phyloP scores from a whole-genome alignment of 2,888 invertebrate genomes.

The Dryococelus australis region DNA sequence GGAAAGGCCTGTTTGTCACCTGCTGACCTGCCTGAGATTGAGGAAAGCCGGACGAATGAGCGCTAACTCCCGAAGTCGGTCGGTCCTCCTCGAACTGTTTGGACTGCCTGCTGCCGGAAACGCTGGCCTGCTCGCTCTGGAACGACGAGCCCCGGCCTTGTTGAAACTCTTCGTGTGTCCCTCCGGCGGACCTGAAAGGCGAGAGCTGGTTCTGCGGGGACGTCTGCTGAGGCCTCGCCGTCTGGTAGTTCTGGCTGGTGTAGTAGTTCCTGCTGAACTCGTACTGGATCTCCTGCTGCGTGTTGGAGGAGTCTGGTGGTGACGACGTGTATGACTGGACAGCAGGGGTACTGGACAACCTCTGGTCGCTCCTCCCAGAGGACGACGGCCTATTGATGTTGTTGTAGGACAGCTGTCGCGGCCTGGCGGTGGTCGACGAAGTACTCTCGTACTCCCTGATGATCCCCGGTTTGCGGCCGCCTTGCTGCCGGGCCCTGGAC shows the following conservation, averaged over 20 bases:
- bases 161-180: neutral
- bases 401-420: slow-evolving; percentile 17
- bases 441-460: slow-evolving; percentile 33
- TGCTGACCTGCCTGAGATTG: neutral
- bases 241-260: neutral
- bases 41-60: neutral
- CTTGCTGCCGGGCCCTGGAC: slow-evolving; percentile 37
- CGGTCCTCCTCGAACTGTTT: neutral
- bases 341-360: neutral
- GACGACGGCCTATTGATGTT: neutral
- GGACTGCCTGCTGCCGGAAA: neutral
- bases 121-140: neutral
- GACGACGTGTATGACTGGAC: neutral
- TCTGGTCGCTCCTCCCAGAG: neutral
- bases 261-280: slow-evolving; percentile 4
- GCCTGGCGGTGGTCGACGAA: neutral
- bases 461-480: slow-evolving; percentile 29
- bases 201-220: neutral
- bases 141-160: neutral
- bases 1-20: too few relatives aligned
- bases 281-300: neutral
- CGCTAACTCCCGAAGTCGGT: neutral
- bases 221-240: neutral
- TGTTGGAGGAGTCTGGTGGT: neutral
- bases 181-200: neutral